These are phyloP conservation scores for Drosophila burlai DNA, from an alignment of 1,140 invertebrate genomes.

Conservation along the genomic window DNA sequence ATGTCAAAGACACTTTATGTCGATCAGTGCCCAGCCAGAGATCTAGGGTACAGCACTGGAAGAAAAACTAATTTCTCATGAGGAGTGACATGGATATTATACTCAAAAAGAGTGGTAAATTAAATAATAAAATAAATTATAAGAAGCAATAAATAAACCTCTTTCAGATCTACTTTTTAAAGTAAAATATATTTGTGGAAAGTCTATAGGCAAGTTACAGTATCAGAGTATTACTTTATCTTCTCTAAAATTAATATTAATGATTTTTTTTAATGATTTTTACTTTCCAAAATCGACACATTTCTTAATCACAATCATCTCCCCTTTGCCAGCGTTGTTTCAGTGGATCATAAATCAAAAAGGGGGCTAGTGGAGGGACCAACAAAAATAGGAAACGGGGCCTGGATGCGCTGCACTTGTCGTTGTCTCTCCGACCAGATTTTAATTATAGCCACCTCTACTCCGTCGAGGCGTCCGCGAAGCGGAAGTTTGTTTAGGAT, in stretches of 20 bases:
- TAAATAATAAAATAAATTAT: background rate
- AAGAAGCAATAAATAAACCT: too few species aligned
- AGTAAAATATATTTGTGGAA: too few species aligned
- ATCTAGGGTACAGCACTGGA: constrained; percentile 2
- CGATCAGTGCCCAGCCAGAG: constrained; percentile 39
- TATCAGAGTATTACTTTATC: background rate
- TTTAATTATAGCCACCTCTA: constrained; percentile 70
- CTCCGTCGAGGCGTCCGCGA: constrained; percentile 38
- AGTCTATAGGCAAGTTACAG: too few species aligned
- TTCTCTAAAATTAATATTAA: background rate
- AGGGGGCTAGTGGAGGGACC: background rate
- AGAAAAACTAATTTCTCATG: background rate
- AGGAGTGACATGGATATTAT: background rate
- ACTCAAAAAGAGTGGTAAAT: background rate
- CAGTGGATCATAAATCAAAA: constrained; percentile 19
- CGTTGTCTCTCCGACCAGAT: constrained; percentile 10
- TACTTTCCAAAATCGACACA: background rate
- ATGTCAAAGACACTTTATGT: constrained; percentile 70
- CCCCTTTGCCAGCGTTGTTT: background rate
- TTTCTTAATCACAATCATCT: background rate
- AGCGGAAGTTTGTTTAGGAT: constrained; percentile 82
- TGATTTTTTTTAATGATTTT: too few species aligned
- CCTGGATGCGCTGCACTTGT: constrained; percentile 35
- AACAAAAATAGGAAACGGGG: constrained; percentile 43
- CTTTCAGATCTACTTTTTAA: too few species aligned